Evolutionary conservation across 2,797 vertebrate genomes (phyloP).

Genomic region (Gymnothorax reevesii): DNA sequence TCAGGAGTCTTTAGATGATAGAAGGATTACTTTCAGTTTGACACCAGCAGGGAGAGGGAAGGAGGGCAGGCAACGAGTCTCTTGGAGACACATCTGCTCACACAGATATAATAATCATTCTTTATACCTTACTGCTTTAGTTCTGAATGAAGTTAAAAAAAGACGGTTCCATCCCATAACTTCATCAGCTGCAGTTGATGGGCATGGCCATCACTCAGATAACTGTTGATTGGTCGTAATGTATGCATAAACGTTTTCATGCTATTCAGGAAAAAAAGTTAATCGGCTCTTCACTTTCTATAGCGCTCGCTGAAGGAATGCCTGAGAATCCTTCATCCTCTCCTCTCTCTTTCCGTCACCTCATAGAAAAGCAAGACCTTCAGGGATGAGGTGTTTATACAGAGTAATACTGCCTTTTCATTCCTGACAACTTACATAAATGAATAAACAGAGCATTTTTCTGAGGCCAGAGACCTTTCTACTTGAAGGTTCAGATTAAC

Average conservation of each 20-base stretch:
- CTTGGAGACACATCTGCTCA: no score
- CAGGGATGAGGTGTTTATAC: not conserved
- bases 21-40: no score
- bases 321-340: not conserved
- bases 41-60: no score
- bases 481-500: not conserved
- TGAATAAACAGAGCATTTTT: not conserved
- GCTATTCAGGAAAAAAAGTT: not conserved
- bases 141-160: not conserved
- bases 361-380: not conserved
- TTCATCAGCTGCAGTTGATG: not conserved
- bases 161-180: not conserved
- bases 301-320: not conserved
- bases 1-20: no score
- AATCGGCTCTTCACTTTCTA: not conserved
- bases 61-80: no score
- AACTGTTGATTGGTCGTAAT: not conserved
- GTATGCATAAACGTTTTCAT: not conserved
- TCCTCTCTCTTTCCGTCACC: not conserved
- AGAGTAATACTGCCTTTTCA: not conserved
- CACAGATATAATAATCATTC: no score
- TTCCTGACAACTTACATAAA: not conserved
- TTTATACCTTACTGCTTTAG: not conserved
- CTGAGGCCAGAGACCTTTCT: not conserved
- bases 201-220: not conserved